These are phyloP conservation scores for Mesorhabditis belari DNA, from an alignment of 2,888 invertebrate species.

Conservation along the genomic window DNA sequence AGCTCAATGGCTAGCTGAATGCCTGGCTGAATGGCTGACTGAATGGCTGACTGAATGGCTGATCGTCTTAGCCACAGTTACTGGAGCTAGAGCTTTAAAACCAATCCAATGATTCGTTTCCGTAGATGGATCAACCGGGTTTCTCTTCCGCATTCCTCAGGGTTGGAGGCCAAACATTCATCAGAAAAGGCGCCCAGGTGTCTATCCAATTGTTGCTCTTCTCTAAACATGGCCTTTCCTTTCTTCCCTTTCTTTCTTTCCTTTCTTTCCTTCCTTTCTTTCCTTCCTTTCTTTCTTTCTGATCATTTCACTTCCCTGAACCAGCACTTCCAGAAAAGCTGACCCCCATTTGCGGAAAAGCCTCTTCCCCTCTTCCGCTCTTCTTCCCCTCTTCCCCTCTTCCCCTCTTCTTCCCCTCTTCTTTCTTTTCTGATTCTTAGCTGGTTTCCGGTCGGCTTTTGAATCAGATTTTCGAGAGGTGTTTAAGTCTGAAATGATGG, in stretches of 20 bases:
- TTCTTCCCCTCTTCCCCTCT: constrained; percentile 5
- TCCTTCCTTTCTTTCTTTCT: not conserved
- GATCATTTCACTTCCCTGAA: not conserved
- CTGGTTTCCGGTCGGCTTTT: not conserved
- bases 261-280: constrained; percentile 1
- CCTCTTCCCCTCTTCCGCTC: not conserved
- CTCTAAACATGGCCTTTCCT: constrained; percentile 1
- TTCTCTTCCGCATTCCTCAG: no score
- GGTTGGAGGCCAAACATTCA: no score
- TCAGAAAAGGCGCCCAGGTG: no score
- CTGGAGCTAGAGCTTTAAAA: no score
- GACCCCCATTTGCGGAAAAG: not conserved
- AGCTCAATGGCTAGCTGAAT: no score
- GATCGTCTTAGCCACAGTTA: no score
- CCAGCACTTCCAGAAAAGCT: not conserved
- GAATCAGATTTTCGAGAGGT: not conserved
- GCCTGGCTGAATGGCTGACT: no score
- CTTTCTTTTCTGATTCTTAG: no score
- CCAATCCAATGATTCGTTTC: no score
- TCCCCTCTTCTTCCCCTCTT: not conserved
- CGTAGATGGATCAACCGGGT: no score
- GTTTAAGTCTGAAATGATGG: not conserved
- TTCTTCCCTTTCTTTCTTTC: not conserved
- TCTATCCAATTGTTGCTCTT: no score
- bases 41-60: no score